These are phyloP conservation scores for Brachionus sp. DNA, from an alignment of 1,140 invertebrate genomes.

Conservation along the genomic window DNA sequence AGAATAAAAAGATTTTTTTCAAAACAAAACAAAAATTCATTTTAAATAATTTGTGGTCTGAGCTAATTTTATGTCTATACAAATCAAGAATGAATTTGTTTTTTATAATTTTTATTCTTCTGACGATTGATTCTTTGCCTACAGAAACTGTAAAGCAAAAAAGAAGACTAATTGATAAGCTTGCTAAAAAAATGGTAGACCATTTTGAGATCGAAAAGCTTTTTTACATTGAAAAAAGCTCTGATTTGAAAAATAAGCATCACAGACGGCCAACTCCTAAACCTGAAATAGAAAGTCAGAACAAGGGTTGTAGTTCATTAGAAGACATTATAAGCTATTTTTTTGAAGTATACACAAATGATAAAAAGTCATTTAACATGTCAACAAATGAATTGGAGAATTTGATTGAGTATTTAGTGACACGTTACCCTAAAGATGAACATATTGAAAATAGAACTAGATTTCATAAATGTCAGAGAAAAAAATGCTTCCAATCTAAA, in stretches of 20 bases:
- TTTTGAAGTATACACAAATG: slow-evolving; percentile 14
- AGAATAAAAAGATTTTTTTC: neutral
- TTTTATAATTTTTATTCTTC: neutral
- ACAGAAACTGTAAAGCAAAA: neutral
- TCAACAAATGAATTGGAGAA: neutral
- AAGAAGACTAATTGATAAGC: neutral
- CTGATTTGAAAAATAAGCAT: neutral
- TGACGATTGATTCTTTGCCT: neutral
- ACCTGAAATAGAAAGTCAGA: neutral
- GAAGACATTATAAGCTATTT: slow-evolving; percentile 25
- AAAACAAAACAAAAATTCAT: neutral
- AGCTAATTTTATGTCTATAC: neutral
- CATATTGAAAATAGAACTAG: neutral
- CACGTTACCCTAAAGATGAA: slow-evolving; percentile 18
- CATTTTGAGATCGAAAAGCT: slow-evolving; percentile 23
- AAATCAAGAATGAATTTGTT: neutral
- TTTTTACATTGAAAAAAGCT: neutral
- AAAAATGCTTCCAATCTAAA: slow-evolving; percentile 21
- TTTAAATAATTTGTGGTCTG: neutral
- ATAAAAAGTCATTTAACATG: neutral
- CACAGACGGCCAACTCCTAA: neutral
- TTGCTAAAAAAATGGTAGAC: neutral
- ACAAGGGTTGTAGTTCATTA: neutral
- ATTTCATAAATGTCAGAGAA: neutral
- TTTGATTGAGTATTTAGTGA: slow-evolving; percentile 27